Percentiles rank a stretch among this genome's conserved stretches.
Evolutionary conservation across 2,888 invertebrate species (phyloP).

Genomic region (Matsumyia berberina): DNA sequence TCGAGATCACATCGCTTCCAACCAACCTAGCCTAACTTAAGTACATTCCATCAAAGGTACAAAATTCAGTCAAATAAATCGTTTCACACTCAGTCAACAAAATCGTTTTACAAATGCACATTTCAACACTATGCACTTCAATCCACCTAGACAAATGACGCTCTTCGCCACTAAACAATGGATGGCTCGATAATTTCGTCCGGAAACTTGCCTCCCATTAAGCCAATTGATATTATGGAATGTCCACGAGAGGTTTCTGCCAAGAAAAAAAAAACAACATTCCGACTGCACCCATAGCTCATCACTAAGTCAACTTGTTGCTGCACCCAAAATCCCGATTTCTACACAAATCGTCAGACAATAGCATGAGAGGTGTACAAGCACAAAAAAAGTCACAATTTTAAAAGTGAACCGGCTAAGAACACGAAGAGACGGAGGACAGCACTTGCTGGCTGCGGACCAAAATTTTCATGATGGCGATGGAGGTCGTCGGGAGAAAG

Average conservation of each 20-base stretch:
- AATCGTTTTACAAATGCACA: constrained; percentile 21
- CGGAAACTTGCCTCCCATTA: constrained; percentile 57
- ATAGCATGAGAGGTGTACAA: constrained; percentile 59
- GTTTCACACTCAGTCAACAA: background rate
- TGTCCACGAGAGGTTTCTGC: constrained; percentile 39
- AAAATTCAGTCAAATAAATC: background rate
- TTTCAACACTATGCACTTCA: constrained; percentile 17
- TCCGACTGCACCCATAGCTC: constrained; percentile 59
- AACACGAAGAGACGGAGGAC: constrained; percentile 53
- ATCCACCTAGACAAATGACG: constrained; percentile 29
- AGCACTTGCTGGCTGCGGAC: constrained; percentile 63
- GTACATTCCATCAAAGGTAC: background rate
- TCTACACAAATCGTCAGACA: constrained; percentile 72
- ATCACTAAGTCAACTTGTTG: constrained; percentile 72
- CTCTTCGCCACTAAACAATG: constrained; percentile 42
- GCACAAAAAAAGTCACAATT: constrained; percentile 67
- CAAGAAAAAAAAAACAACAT: constrained; percentile 8
- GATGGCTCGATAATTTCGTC: constrained; percentile 57
- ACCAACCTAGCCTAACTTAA: too few species aligned
- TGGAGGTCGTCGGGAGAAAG: constrained; percentile 13
- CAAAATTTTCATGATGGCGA: constrained; percentile 66
- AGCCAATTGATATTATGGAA: constrained; percentile 65
- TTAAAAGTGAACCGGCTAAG: constrained; percentile 45
- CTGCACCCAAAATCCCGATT: constrained; percentile 64
- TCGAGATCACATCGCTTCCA: too few species aligned